Evolutionary conservation across 2,113 vertebrate species (phyloP), one percentile per base, ranked within the genome.

Genomic region (Sigmodon hispidus): DNA sequence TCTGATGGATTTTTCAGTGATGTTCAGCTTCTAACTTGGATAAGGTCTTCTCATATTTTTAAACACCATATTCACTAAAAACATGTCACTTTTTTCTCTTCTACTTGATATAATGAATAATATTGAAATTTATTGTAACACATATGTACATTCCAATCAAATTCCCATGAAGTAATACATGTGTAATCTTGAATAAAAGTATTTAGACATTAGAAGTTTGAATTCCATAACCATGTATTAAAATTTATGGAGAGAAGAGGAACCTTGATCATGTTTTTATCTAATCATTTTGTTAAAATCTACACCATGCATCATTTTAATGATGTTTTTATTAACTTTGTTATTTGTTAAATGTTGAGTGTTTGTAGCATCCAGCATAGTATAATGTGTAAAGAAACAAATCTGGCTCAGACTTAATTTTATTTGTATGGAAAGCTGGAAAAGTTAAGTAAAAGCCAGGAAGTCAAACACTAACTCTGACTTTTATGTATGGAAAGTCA

Each of bases 101-200:
- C 29, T 73, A 10, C 16, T 70, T 79, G n/a, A 81, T 84, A 67
- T 73, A 76, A 57, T 55, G 16, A 93, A 69, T 92, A 87, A 87
- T 93, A 13, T 59, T 50, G 17, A 86, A 29, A 16, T 89, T 91
- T 86, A 87, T 72, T 24, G 34, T 76, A 81, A 63, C 75, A 80
- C 11, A 57, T 31, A 72, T 65, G 59, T 96, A 4, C 65, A 89
- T 91, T 96, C 77, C 59, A 95, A 31, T 91, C 55, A 93, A 43
- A 90, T 85, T 85, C 34, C 43, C 34, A 94, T 36, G 36, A 93
- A 67, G 94, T 89, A 80, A 86, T 94, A 93, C 70, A 10, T 89
- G 24, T 96, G 29, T 91, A 70, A 93, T n/a, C 34, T 69, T 89
- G 52, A 79, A 93, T 29, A 91, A 95, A 95, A 69, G 40, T 91